Conservation (phyloP, 1,140 invertebrate species). For the Bathynomus jamesi region DNA sequence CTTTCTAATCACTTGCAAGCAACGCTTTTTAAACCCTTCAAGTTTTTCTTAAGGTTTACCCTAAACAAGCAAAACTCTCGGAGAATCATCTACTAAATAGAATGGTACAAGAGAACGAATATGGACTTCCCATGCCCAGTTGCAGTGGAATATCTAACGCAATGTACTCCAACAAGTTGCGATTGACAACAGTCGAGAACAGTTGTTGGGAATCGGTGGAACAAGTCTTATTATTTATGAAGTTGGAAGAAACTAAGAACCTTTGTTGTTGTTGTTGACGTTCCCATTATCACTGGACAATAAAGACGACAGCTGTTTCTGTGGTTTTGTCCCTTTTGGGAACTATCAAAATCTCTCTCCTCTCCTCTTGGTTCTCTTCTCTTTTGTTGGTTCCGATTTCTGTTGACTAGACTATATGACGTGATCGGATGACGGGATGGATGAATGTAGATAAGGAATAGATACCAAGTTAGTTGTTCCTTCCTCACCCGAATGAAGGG, state of each 20-base stretch:
- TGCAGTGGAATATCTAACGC: slow-evolving; percentile 33
- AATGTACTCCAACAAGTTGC: slow-evolving; percentile 16
- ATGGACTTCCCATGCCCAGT: slow-evolving; percentile 31
- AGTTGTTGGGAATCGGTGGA: not conserved
- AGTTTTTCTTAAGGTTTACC: too few species aligned
- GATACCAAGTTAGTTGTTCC: not conserved
- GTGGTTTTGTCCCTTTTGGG: not conserved
- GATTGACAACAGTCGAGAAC: not conserved
- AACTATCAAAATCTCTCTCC: too few species aligned
- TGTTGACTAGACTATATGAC: not conserved
- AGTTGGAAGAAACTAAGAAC: too few species aligned
- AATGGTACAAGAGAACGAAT: slow-evolving; percentile 30
- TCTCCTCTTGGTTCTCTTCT: too few species aligned
- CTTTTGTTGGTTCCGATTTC: not conserved
- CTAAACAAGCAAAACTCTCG: too few species aligned
- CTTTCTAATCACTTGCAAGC: too few species aligned
- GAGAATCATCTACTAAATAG: slow-evolving; percentile 22
- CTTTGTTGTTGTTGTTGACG: too few species aligned
- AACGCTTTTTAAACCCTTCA: too few species aligned
- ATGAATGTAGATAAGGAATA: not conserved
- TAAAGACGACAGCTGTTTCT: not conserved
- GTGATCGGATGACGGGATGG: not conserved
- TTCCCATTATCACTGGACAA: too few species aligned
- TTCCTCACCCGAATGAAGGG: not conserved
- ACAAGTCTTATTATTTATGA: too few species aligned